A percentile compares a stretch with the other conserved stretches of the same genome.
These are phyloP conservation scores for Cataglyphis altisquamis DNA, from an alignment of 2,888 invertebrate genomes.

Conservation along the genomic window DNA sequence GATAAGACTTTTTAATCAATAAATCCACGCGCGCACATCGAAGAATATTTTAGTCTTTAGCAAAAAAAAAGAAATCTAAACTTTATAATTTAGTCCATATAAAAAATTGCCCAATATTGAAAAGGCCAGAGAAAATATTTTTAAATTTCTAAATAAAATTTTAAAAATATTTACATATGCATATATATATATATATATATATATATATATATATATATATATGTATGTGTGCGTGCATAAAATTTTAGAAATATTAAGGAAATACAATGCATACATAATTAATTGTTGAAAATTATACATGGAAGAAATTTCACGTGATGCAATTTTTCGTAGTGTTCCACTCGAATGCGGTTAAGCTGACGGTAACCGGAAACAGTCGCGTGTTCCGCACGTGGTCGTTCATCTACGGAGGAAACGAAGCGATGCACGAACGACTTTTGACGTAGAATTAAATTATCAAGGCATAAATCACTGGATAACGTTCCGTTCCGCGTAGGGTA, in stretches of 20 bases:
- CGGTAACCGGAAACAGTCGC: background rate
- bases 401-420: background rate
- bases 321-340: background rate
- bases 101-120: background rate
- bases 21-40: background rate
- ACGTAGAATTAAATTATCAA: conserved; percentile 30
- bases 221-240: background rate
- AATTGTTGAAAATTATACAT: background rate
- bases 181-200: too few relatives aligned
- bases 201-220: too few relatives aligned
- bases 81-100: background rate
- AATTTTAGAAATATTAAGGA: background rate
- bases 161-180: too few relatives aligned
- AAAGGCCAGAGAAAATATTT: background rate
- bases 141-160: background rate
- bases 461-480: background rate
- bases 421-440: background rate
- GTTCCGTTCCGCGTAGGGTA: conserved; percentile 2
- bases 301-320: background rate
- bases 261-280: background rate
- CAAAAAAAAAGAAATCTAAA: background rate
- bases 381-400: background rate
- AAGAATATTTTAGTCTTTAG: background rate
- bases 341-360: background rate
- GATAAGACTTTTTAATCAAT: background rate